Evolutionary conservation across 2,797 vertebrate genomes (phyloP).

Genomic region (Cebuella pygmaea): DNA sequence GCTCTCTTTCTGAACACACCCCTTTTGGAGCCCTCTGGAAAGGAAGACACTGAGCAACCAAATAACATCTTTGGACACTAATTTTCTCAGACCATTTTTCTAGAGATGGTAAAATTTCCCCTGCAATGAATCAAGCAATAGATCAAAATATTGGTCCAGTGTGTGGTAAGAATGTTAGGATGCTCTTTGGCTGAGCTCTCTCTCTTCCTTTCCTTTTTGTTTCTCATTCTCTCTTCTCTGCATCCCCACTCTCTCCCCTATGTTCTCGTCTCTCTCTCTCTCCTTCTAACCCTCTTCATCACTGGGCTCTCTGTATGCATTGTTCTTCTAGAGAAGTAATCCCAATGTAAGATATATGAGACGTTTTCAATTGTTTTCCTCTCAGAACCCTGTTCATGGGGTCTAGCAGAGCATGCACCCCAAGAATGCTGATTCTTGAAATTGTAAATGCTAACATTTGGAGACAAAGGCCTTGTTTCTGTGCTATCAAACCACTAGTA

Average conservation of each 20-base stretch:
- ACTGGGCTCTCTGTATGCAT: not conserved
- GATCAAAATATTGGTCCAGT: not conserved
- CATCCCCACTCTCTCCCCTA: not conserved
- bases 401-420: not conserved
- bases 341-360: not conserved
- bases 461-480: not conserved
- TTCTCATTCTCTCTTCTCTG: not conserved
- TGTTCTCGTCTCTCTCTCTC: not conserved
- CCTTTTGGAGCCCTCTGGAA: not conserved
- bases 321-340: not conserved
- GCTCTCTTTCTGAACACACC: not conserved
- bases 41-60: conserved; percentile 49
- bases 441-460: not conserved
- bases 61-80: not conserved
- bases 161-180: not conserved
- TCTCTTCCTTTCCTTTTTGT: not conserved
- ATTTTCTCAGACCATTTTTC: not conserved
- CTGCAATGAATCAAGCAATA: not conserved
- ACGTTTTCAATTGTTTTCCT: conserved; percentile 26
- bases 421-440: not conserved
- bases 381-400: not conserved
- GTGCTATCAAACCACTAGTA: too few relatives aligned
- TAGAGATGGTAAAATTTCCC: not conserved
- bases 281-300: not conserved
- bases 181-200: not conserved